A percentile compares a stretch with the other conserved stretches of the same genome.
phyloP scores from a whole-genome alignment of 2,113 vertebrate species.

The Perca schrenkii region DNA sequence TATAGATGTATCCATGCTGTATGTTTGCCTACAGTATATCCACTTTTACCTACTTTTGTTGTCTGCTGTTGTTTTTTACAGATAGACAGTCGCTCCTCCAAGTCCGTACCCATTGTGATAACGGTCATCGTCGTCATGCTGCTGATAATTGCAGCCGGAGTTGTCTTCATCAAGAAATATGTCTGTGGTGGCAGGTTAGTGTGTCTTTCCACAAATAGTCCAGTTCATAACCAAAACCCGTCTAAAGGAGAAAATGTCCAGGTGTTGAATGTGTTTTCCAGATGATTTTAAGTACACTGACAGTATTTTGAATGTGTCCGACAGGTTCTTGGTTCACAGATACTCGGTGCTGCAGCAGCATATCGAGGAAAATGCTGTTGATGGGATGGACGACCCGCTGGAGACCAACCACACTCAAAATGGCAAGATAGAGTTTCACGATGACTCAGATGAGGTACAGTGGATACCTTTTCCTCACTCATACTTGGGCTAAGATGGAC shows the following conservation, averaged over 20 bases:
- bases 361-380: conserved; percentile 85
- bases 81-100: conserved; percentile 74
- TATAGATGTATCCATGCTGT: neutral
- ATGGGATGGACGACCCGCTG: conserved; percentile 83
- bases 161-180: conserved; percentile 92
- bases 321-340: conserved; percentile 94
- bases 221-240: neutral
- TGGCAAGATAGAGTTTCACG: conserved; percentile 87
- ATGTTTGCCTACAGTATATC: neutral
- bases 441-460: conserved; percentile 94
- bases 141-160: conserved; percentile 81
- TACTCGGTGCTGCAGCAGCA: conserved; percentile 93
- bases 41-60: neutral
- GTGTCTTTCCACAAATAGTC: neutral
- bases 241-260: neutral
- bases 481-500: neutral
- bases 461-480: neutral
- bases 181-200: conserved; percentile 94
- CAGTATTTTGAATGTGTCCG: neutral
- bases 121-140: conserved; percentile 88
- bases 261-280: neutral
- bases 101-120: conserved; percentile 82
- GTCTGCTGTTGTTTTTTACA: conserved; percentile 36
- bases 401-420: conserved; percentile 79
- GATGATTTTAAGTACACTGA: neutral